A percentile compares a stretch with the other conserved stretches of the same genome.
Evolutionary conservation across 2,113 vertebrate species (phyloP).

Genomic region (Nannobrachium achirus): DNA sequence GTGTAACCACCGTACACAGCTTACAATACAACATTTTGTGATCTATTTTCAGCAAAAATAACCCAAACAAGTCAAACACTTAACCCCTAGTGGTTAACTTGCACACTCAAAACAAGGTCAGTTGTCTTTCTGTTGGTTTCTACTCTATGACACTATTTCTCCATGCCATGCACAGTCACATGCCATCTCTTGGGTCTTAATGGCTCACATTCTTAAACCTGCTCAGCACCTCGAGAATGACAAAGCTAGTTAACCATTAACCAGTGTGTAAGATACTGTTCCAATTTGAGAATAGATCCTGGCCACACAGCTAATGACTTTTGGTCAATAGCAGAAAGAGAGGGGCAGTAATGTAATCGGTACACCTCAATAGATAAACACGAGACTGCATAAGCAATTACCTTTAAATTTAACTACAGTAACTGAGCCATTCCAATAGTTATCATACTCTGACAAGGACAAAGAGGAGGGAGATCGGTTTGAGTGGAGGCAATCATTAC

Average conservation of each 20-base stretch:
- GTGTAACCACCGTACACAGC: no score
- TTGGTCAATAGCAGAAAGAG: no score
- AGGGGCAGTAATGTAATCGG: not conserved
- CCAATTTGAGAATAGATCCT: not conserved
- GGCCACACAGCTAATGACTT: not conserved
- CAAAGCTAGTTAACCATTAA: slow-evolving; percentile 51
- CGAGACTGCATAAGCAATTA: slow-evolving; percentile 5
- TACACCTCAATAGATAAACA: slow-evolving; percentile 7
- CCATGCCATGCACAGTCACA: no score
- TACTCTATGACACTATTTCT: no score
- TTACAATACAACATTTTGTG: no score
- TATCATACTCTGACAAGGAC: not conserved
- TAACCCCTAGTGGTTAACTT: no score
- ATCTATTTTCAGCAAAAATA: no score
- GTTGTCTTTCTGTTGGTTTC: no score
- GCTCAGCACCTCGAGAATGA: slow-evolving; percentile 6
- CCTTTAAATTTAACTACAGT: not conserved
- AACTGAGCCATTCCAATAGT: slow-evolving; percentile 21
- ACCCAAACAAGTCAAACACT: no score
- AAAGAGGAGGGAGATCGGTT: not conserved
- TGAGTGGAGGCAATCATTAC: slow-evolving; percentile 28
- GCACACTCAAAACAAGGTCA: no score
- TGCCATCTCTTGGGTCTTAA: no score
- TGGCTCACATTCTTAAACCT: not conserved
- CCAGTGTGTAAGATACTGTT: not conserved